Conservation (phyloP, 1,140 invertebrate species). For the Pissodes strobi region DNA sequence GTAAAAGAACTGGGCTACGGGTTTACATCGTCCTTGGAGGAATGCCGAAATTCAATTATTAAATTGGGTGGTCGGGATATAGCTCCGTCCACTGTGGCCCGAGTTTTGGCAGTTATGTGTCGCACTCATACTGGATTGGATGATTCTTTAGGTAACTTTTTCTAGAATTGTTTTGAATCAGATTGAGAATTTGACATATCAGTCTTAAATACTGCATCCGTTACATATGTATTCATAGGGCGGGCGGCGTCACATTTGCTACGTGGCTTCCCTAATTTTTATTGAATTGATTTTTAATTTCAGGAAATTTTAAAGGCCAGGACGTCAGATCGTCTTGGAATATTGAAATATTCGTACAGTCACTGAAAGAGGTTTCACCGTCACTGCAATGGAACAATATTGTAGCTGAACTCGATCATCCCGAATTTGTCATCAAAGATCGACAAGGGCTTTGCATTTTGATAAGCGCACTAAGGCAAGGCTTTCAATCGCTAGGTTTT, state of each 20-base stretch:
- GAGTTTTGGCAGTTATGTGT: conserved; percentile 86
- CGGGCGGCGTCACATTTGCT: too few relatives aligned
- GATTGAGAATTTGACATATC: too few relatives aligned
- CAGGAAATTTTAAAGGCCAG: conserved; percentile 54
- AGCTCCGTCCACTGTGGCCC: conserved; percentile 78
- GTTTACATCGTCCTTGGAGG: conserved; percentile 85
- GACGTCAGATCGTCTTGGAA: conserved; percentile 77
- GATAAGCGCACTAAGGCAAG: conserved; percentile 77
- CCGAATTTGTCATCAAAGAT: conserved; percentile 86
- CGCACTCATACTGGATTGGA: conserved; percentile 77
- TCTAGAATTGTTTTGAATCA: too few relatives aligned
- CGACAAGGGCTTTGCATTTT: conserved; percentile 80
- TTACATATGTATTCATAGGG: too few relatives aligned
- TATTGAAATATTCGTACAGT: conserved; percentile 88
- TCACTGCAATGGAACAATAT: conserved; percentile 92
- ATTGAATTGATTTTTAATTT: too few relatives aligned
- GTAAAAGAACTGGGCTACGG: conserved; percentile 86
- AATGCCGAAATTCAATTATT: conserved; percentile 82
- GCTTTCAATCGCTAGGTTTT: conserved; percentile 75
- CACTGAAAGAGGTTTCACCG: conserved; percentile 85
- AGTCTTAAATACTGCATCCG: too few relatives aligned
- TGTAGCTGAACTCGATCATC: conserved; percentile 85
- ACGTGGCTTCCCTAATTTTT: too few relatives aligned
- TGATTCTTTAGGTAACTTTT: conserved; percentile 60
- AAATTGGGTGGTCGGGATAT: conserved; percentile 77